Conservation (phyloP, 2,888 invertebrate genomes). For the Diaperis boleti region DNA sequence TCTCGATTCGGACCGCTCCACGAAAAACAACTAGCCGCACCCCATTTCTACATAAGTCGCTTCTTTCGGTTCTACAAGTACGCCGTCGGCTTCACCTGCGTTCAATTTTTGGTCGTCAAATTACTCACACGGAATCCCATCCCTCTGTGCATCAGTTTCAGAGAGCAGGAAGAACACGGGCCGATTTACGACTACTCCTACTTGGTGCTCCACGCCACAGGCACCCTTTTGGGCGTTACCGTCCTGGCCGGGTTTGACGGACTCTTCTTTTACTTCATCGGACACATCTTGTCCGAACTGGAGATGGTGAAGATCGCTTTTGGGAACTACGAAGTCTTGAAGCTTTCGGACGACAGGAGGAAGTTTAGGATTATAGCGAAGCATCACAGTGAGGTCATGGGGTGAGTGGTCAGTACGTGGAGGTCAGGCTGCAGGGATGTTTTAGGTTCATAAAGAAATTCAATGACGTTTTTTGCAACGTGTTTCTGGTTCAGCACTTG, state of each 20-base stretch:
- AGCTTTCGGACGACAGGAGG: not conserved
- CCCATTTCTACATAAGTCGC: no score
- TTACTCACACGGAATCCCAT: no score
- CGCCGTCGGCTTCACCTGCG: no score
- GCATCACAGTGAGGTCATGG: conserved; percentile 19
- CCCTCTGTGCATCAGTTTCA: no score
- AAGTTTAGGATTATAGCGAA: not conserved
- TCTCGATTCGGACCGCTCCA: no score
- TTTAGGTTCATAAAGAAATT: conserved; percentile 7
- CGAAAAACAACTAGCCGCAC: no score
- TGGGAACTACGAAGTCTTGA: not conserved
- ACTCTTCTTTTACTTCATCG: conserved; percentile 24
- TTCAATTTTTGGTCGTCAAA: no score
- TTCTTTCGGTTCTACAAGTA: no score
- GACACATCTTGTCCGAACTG: conserved; percentile 24
- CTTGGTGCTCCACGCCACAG: no score
- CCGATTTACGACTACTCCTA: no score
- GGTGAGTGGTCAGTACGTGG: conserved; percentile 6
- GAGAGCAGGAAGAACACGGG: no score
- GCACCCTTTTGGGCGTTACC: no score
- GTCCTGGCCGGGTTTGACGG: conserved; percentile 24
- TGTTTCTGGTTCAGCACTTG: conserved; percentile 14
- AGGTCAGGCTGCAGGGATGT: not conserved
- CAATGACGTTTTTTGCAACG: not conserved
- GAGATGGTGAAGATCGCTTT: conserved; percentile 21